Conservation (phyloP, 2,888 invertebrate species). For the Amorpha juglandis region DNA sequence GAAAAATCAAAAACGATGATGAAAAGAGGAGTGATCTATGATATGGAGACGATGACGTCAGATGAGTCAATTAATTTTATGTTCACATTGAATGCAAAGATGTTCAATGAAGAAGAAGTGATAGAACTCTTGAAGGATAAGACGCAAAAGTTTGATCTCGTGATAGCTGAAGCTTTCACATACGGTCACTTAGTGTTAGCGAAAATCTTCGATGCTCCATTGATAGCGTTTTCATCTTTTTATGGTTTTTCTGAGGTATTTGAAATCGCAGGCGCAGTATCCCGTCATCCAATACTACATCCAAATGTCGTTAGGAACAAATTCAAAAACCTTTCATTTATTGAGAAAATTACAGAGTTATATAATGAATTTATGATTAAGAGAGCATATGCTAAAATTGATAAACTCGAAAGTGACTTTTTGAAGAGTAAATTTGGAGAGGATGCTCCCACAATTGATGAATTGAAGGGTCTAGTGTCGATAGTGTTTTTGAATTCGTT, state of each 20-base stretch:
- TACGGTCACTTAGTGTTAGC: slow-evolving; percentile 41
- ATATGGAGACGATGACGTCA: slow-evolving; percentile 23
- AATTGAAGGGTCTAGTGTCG: slow-evolving; percentile 45
- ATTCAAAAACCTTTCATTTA: slow-evolving; percentile 33
- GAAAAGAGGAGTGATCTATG: slow-evolving; percentile 39
- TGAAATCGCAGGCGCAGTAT: slow-evolving; percentile 41
- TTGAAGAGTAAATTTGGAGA: slow-evolving; percentile 44
- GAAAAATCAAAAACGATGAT: not conserved
- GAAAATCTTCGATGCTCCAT: slow-evolving; percentile 47
- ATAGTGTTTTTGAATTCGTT: slow-evolving; percentile 48
- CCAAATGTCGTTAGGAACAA: slow-evolving; percentile 39
- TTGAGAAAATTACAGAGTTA: slow-evolving; percentile 39
- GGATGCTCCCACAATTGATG: slow-evolving; percentile 39
- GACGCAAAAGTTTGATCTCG: slow-evolving; percentile 49
- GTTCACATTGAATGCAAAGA: slow-evolving; percentile 16
- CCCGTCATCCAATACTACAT: slow-evolving; percentile 41
- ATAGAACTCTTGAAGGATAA: slow-evolving; percentile 41
- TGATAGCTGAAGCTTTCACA: slow-evolving; percentile 44
- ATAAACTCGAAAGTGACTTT: slow-evolving; percentile 38
- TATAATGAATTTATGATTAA: slow-evolving; percentile 38
- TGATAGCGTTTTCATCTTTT: slow-evolving; percentile 44
- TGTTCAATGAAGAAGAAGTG: slow-evolving; percentile 36
- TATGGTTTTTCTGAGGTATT: slow-evolving; percentile 40
- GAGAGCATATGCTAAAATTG: slow-evolving; percentile 24
- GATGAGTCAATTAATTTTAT: slow-evolving; percentile 20